Evolutionary conservation across 2,113 vertebrate species (phyloP), one percentile per base, ranked within the genome.

Genomic region (Tupaia chinensis): DNA sequence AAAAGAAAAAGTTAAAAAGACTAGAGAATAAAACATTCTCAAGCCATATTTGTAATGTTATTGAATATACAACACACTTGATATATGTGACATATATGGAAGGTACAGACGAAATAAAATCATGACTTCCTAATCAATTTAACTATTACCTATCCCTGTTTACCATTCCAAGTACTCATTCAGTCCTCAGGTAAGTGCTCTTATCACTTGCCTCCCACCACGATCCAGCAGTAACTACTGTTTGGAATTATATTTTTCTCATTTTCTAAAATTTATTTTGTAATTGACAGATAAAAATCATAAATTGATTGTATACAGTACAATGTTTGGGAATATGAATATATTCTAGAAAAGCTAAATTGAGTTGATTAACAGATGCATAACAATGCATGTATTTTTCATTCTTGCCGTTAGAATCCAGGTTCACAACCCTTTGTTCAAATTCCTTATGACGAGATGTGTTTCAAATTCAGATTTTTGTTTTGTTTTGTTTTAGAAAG

Each of bases 31-130:
- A 73, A 65, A 86, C 56, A 78, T 63, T 22, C 32, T 70, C 54
- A 53, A 77, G 25, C 13, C 29, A 53, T 25, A 22, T 92, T 92
- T 92, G 82, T 93, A 25, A 85, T 54, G 56, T 58, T 12, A 54
- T 70, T 77, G 87, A 96, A 15, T 73, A 22, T 16, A 20, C 56
- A 88, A 34, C n/a, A 73, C 27, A 69, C 10, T 74, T 8, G n/a
- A 6, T n/a, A 86, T 53, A 27, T 16, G 29, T 68, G 58, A 77
- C 10, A 56, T 29, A 61, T 10, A 29, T 69, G 72, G 56, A 58
- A 72, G 53, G 44, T 34, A 84, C 4, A 95, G 95, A 29, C 76
- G 81, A 84, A 68, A n/a, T 85, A 53, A 88, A 94, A 70, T 25
- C 32, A 14, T 25, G 22, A 63, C 4, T 2, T 16, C n/a, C 65